phyloP scores from a whole-genome alignment of 2,797 vertebrate genomes.

The Chlorospingus semifuscus region DNA sequence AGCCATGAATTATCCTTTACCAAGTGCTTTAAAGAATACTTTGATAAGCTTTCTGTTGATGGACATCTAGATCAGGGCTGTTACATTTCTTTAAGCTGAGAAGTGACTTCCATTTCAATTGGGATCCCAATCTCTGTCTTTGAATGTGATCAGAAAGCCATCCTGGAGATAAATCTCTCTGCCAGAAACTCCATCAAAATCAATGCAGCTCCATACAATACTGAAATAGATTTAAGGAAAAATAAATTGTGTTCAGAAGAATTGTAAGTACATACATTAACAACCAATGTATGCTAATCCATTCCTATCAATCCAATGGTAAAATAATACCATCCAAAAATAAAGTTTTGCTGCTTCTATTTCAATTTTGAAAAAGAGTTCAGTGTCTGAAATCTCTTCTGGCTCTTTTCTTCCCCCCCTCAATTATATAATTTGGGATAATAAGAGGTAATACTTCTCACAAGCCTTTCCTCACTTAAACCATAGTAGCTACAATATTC shows the following conservation, averaged over 20 bases:
- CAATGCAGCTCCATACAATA: background rate
- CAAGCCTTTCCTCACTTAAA: background rate
- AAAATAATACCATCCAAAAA: background rate
- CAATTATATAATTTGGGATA: background rate
- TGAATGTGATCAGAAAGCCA: slow-evolving; percentile 1
- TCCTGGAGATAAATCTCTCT: slow-evolving; percentile 6
- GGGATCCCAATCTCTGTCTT: slow-evolving; percentile 19
- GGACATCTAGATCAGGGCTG: background rate
- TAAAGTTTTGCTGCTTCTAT: background rate
- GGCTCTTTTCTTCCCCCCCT: fast-evolving
- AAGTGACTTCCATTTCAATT: slow-evolving; percentile 3
- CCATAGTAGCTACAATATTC: background rate
- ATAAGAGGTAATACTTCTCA: background rate
- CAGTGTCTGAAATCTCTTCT: background rate
- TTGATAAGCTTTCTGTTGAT: background rate
- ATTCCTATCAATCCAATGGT: background rate
- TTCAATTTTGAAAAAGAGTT: background rate
- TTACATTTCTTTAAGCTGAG: background rate
- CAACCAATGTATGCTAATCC: background rate
- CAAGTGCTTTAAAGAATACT: background rate
- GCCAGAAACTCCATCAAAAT: background rate
- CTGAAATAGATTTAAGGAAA: background rate
- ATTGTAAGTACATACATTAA: background rate
- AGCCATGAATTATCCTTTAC: background rate
- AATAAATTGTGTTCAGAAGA: background rate